Base-by-base conservation (phyloP, 2,888 invertebrate species). In the Drosophila heteroneura region DNA sequence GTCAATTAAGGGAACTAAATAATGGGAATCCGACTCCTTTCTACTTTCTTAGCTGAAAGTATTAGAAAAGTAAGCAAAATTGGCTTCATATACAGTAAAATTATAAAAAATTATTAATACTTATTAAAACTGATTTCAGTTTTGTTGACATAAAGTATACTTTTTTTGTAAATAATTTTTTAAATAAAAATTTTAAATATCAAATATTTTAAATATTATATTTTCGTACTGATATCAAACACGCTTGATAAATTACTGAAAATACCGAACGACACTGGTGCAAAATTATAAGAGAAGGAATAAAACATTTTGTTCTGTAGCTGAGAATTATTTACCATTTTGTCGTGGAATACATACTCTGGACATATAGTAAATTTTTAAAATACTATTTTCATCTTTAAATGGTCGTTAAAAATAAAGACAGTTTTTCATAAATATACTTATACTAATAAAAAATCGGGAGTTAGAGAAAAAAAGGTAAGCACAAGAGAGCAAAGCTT, bases 401-500 rank as follows among this genome's bases (percentile, higher is more conserved):
- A 47, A 26, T 47, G 14, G 4, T 47, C 16, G 22, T 9, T 47
- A 7, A 22, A 47, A 47, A 47, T 14, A 26, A 26, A 47, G 16
- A 9, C 0, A 9, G 9, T 47, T 47, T 22, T 26, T 10, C 10
- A 19, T 19, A 51, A 51, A 51, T 26, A 26, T 16, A 16, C 7
- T 9, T 28, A 28, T 5, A 19, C 16, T 19, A 28, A 28, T 2
- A 4, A 9, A 10, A 28, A 32, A 41, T 37, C 28, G 10, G 6
- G 1, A n/a, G 19, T 41, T 58, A 10, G 22, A 19, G 32, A 58
- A 58, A 22, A 26, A 26, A 44, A 6, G 28, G 14, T 22, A 22
- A 58, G 44, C 30, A 44, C 30, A 39, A 57, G 30, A 58, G 44
- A 44, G 32, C 22, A 44, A 12, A 58, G 58, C 32, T 41, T 32